Evolutionary conservation across 1,140 invertebrate genomes (phyloP), one percentile per base, ranked within the genome.

Genomic region (Leptinotarsa lineolata): DNA sequence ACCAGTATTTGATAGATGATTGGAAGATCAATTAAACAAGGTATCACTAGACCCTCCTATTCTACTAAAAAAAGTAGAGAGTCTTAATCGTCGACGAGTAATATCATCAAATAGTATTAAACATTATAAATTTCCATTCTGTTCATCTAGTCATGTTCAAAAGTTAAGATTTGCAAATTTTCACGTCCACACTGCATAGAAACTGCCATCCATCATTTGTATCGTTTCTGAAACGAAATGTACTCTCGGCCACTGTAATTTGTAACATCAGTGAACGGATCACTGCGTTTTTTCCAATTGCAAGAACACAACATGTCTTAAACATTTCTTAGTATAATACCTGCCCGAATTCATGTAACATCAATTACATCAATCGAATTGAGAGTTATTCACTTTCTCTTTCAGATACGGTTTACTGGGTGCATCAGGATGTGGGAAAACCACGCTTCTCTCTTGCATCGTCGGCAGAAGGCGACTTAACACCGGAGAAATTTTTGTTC

Each of bases 371-470:
- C 48, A 54, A 54, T 16, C n/a, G 6, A 54, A 54, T 54, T 54
- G 48, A 54, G 48, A 54, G 48, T 30, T 30, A 30, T 39, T 39
- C 30, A 39, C 66, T 71, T 63, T 72, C 67, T 65, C 75, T 84
- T 86, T 44, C 86, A 95, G 94, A 83, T 97, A 97, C 83, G 94
- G 94, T 75, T 87, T 97, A 6, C 86, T 97, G 39, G 94, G 94
- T 21, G 94, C 93, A 60, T 95, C 92, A 72, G 94, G 94, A 18
- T 94, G 93, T 82, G 92, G 93, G 4, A 94, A 95, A 87, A 94
- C 93, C 0, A 97, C 95, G 0, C 85, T 97, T 3, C 87, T 97
- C 1, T 93, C 93, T 8, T 96, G 94, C 82, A 94, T 96, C 70
- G 94, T 97, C 0, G 95, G 94, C 15, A 87, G 94, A 74, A 86